phyloP scores from a whole-genome alignment of 2,888 invertebrate species.

The Drosophila imparisetae region DNA sequence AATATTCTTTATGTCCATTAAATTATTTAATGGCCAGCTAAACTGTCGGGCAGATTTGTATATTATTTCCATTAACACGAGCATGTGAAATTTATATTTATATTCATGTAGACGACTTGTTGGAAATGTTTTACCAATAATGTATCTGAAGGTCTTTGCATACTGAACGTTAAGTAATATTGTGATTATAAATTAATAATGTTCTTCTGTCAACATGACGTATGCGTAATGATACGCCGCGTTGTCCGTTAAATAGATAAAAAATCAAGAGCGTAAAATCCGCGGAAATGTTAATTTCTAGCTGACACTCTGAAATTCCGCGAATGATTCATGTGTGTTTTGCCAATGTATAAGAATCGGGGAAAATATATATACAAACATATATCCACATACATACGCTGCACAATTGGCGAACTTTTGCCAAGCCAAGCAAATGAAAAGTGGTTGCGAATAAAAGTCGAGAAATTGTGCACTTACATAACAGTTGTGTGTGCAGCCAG shows the following conservation, averaged over 20 bases:
- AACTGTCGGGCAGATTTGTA: neutral
- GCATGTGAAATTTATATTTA: neutral
- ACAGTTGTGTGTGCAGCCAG: constrained; percentile 33
- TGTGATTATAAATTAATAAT: neutral
- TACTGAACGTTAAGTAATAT: constrained; percentile 18
- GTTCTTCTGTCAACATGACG: constrained; percentile 55
- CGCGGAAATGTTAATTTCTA: constrained; percentile 34
- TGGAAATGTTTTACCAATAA: constrained; percentile 3
- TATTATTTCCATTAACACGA: neutral
- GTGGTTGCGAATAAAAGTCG: constrained; percentile 23
- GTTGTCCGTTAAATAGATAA: constrained; percentile 25
- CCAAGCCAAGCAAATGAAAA: constrained; percentile 50
- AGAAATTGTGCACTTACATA: constrained; percentile 58
- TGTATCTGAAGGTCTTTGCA: constrained; percentile 26
- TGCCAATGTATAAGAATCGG: constrained; percentile 2
- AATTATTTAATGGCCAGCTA: neutral
- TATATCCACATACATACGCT: constrained; percentile 4
- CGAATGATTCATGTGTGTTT: constrained; percentile 57
- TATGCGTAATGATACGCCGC: constrained; percentile 62
- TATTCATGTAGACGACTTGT: neutral
- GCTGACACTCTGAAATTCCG: constrained; percentile 16
- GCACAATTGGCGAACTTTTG: constrained; percentile 50
- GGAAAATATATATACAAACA: neutral
- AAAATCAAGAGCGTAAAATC: constrained; percentile 1
- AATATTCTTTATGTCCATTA: neutral